Base-by-base conservation (phyloP, 2,113 vertebrate species). In the Malaclemys terrapin region DNA sequence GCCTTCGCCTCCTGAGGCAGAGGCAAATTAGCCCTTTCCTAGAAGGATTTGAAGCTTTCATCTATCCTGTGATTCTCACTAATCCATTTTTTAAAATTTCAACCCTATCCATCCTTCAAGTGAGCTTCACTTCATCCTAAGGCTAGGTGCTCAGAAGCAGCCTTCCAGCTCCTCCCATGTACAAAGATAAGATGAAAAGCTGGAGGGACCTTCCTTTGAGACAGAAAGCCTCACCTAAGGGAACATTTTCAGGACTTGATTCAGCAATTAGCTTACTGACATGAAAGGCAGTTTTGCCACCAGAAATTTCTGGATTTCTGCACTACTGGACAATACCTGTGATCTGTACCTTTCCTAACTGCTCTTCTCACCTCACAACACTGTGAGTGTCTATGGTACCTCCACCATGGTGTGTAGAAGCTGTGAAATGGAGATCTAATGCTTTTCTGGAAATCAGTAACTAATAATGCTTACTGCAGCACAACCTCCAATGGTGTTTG, bases 101-200 rank as follows among this genome's bases (percentile, higher is more conserved):
- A 82, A 96, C 91, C 91, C 25, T 97, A 94, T 86, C 96, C 95
- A 95, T 91, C 91, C 83, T 29, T 86, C 75, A 84, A 84, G 78
- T 72, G 90, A 97, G 45, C 96, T 98, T 96, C 95, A 89, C 49
- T 97, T 97, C 96, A 80, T 81, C 83, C 94, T 87, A 83, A 91
- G 93, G 88, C 95, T 83, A 94, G 90, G 45, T 94, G 49, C 87
- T 96, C 80, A 97, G 87, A 95, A 92, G 85, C 79, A 91, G 56
- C 54, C 96, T 97, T 95, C 78, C 84, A 94, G 84, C 49, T 96
- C 89, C 89, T 96, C 38, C 8, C 2, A 31, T 31, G 5, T 69
- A 65, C 1, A 47, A 80, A 6, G 42, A 12, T 91, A 80, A 49
- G 72, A 42, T 20, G 62, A 47, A 52, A 14, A 81, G 45, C 75